Conservation (phyloP, 2,113 vertebrate species). For the Halichoerus grypus region DNA sequence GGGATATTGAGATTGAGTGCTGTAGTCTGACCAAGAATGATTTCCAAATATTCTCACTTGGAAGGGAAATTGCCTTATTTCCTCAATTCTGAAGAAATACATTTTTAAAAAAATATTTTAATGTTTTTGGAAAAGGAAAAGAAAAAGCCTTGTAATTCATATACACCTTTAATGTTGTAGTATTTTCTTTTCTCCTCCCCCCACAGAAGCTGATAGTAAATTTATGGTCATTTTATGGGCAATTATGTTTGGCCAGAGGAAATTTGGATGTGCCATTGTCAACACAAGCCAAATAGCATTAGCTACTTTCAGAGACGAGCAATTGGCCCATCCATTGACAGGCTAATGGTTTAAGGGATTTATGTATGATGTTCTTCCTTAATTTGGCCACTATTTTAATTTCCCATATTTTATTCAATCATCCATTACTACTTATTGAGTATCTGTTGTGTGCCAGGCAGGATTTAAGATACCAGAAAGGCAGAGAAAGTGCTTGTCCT, state of each 20-base stretch:
- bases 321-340: neutral
- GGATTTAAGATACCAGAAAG: neutral
- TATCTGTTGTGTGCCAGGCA: neutral
- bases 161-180: neutral
- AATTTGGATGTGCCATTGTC: neutral
- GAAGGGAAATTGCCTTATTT: neutral
- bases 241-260: neutral
- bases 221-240: neutral
- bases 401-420: neutral
- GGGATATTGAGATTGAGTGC: neutral
- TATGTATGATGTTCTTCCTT: neutral
- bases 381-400: neutral
- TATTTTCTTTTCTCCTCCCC: neutral
- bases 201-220: neutral
- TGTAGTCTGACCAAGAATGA: neutral
- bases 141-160: neutral
- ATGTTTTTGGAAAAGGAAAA: neutral
- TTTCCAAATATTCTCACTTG: neutral
- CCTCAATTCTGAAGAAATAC: neutral
- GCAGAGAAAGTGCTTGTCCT: neutral
- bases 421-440: neutral
- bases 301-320: neutral
- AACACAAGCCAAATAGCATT: neutral
- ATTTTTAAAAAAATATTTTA: conserved; percentile 3
- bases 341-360: neutral